A percentile compares a stretch with the other conserved stretches of the same genome.
Conservation (phyloP, 2,888 invertebrate genomes). For the Iphiclides podalirius region DNA sequence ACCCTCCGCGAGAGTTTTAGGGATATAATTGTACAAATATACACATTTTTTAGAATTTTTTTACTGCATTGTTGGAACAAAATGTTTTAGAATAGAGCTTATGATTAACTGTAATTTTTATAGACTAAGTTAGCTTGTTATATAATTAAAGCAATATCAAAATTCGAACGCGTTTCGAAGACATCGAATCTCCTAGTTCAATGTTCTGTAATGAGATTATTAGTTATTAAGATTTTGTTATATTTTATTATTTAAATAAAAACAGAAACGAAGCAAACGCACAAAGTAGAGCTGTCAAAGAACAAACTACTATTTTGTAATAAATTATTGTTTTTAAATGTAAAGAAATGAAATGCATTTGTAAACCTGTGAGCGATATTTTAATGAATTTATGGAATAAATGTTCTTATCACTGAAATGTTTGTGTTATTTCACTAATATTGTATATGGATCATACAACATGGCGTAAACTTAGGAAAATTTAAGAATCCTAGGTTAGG, state of each 20-base stretch:
- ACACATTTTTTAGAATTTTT: slow-evolving; percentile 58
- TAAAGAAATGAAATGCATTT: slow-evolving; percentile 40
- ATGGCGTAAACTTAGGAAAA: too few relatives aligned
- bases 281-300: slow-evolving; percentile 56
- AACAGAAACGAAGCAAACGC: slow-evolving; percentile 41
- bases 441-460: too few relatives aligned
- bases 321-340: slow-evolving; percentile 73
- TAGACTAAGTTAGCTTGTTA: slow-evolving; percentile 28
- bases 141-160: slow-evolving; percentile 46
- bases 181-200: slow-evolving; percentile 68
- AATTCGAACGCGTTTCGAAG: slow-evolving; percentile 32
- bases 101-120: slow-evolving; percentile 12
- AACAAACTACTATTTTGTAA: slow-evolving; percentile 59
- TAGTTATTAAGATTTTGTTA: slow-evolving; percentile 63
- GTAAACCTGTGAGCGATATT: slow-evolving; percentile 63
- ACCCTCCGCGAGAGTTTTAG: too few relatives aligned
- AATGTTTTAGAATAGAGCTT: slow-evolving; percentile 5
- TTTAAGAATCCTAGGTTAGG: too few relatives aligned
- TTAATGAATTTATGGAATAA: slow-evolving; percentile 68
- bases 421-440: slow-evolving; percentile 23
- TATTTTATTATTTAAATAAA: slow-evolving; percentile 61
- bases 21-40: slow-evolving; percentile 56
- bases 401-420: slow-evolving; percentile 52
- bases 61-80: slow-evolving; percentile 61
- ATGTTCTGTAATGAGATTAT: slow-evolving; percentile 67